A percentile compares a stretch with the other conserved stretches of the same genome.
These are phyloP conservation scores for Malurus cyaneus DNA, from an alignment of 2,113 vertebrate genomes.

Conservation along the genomic window DNA sequence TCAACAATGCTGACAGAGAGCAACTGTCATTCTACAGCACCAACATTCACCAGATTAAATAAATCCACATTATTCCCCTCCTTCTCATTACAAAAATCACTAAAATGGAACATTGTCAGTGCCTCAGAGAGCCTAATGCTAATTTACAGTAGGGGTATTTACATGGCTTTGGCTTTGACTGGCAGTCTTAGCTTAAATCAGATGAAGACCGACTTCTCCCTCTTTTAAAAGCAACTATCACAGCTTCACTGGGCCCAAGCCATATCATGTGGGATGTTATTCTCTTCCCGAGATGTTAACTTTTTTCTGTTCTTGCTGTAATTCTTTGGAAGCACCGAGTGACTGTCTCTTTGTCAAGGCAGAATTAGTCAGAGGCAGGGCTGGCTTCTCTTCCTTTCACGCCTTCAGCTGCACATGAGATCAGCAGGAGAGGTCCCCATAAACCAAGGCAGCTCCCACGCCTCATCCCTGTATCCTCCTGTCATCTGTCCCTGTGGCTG, in stretches of 20 bases:
- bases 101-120: constrained; percentile 48
- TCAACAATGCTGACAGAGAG: constrained; percentile 63
- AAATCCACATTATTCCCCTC: constrained; percentile 61
- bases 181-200: neutral
- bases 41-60: constrained; percentile 65
- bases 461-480: neutral
- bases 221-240: neutral
- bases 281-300: neutral
- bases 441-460: accelerated
- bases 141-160: constrained; percentile 39
- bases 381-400: neutral
- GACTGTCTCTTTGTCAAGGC: neutral
- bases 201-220: neutral
- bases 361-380: neutral
- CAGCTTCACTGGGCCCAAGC: neutral
- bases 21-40: constrained; percentile 59
- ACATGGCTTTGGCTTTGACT: neutral
- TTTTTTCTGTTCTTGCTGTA: neutral
- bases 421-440: neutral
- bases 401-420: neutral
- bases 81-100: constrained; percentile 24
- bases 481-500: neutral
- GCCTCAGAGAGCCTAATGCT: neutral
- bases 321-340: neutral
- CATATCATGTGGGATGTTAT: neutral